Percentiles rank a stretch among this genome's conserved stretches.
Conservation (phyloP, 2,797 vertebrate genomes). For the Crossoptilon crossoptilon region DNA sequence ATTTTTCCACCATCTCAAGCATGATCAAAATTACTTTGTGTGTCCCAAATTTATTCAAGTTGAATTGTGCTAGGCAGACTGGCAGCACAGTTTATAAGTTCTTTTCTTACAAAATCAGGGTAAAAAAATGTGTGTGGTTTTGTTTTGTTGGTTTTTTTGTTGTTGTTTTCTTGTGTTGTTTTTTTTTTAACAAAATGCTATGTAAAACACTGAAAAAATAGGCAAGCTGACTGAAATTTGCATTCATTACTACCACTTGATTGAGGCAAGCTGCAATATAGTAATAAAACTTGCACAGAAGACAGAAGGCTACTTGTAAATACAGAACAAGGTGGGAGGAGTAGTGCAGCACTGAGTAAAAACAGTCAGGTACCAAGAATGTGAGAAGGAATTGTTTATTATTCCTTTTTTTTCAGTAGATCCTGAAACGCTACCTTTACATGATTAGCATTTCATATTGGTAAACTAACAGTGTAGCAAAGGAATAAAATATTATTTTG, state of each 20-base stretch:
- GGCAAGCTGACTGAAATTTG: background rate
- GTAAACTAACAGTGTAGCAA: slow-evolving; percentile 22
- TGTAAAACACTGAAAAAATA: background rate
- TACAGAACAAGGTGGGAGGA: background rate
- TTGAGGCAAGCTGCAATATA: background rate
- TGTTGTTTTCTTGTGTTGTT: background rate
- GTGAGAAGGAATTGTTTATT: background rate
- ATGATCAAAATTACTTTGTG: background rate
- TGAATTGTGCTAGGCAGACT: background rate
- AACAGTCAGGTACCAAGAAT: background rate
- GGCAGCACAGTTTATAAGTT: background rate
- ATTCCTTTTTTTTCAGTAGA: background rate
- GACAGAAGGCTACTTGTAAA: background rate
- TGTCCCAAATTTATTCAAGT: background rate
- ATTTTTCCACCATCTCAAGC: background rate
- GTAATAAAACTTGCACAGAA: background rate
- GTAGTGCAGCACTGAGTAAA: background rate
- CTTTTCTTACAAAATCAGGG: background rate
- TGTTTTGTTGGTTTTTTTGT: background rate
- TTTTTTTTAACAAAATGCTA: background rate
- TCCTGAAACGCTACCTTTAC: background rate
- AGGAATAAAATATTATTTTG: background rate
- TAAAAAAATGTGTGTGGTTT: background rate
- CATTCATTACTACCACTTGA: background rate
- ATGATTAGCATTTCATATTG: slow-evolving; percentile 38